Percentiles rank a stretch among this genome's conserved stretches.
Conservation (phyloP, 2,797 vertebrate species). For the Intellagama lesueurii region DNA sequence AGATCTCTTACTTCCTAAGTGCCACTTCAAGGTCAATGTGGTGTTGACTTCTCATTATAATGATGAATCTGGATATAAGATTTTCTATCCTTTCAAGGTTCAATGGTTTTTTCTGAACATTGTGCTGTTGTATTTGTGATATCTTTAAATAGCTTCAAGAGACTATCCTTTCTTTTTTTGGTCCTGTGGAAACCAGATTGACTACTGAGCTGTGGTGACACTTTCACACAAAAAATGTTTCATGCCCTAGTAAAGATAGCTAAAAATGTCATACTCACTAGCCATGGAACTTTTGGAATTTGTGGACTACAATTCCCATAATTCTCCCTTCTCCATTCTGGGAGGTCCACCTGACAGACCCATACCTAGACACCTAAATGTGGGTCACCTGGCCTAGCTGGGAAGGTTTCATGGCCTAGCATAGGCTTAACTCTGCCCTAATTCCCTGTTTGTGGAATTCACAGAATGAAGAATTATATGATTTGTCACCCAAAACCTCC, state of each 20-base stretch:
- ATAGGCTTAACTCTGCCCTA: too few relatives aligned
- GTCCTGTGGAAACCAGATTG: background rate
- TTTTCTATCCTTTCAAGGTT: background rate
- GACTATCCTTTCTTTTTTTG: background rate
- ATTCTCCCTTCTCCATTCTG: too few relatives aligned
- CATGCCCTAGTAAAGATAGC: background rate
- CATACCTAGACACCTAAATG: too few relatives aligned
- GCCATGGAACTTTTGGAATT: too few relatives aligned
- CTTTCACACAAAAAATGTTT: background rate
- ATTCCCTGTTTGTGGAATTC: too few relatives aligned
- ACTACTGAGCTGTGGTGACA: background rate
- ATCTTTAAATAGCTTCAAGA: background rate
- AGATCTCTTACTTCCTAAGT: background rate
- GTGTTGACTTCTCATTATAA: background rate
- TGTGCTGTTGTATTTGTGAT: background rate
- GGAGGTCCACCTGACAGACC: too few relatives aligned
- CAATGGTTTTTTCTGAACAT: background rate
- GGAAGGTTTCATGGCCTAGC: too few relatives aligned
- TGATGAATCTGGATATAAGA: background rate
- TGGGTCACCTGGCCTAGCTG: too few relatives aligned
- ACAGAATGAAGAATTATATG: too few relatives aligned
- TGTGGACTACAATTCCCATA: too few relatives aligned
- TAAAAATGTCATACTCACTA: background rate
- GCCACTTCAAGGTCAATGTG: background rate
- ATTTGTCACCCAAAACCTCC: too few relatives aligned